A percentile compares a stretch with the other conserved stretches of the same genome.
Evolutionary conservation across 2,888 invertebrate genomes (phyloP).

Genomic region (Diabrotica balteata): DNA sequence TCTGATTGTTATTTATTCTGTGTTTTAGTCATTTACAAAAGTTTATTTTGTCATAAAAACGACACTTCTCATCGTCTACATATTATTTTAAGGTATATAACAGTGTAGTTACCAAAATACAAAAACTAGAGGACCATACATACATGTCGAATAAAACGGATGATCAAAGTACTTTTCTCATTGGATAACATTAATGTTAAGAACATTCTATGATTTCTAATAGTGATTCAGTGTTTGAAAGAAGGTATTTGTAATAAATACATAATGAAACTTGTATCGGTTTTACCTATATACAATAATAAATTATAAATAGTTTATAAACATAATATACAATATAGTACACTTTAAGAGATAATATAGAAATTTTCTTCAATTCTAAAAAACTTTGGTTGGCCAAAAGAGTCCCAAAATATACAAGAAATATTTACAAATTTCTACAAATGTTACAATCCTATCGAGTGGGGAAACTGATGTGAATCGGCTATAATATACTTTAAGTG

Average conservation of each 20-base stretch:
- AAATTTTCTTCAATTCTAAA: slow-evolving; percentile 46
- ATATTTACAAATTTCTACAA: slow-evolving; percentile 38
- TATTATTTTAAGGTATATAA: too few species aligned
- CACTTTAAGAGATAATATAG: slow-evolving; percentile 41
- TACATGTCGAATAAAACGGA: too few species aligned
- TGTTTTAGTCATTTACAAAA: too few species aligned
- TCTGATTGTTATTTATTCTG: too few species aligned
- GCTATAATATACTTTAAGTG: slow-evolving; percentile 7
- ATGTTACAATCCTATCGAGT: background rate
- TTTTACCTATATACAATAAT: slow-evolving; percentile 48
- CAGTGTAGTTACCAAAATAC: too few species aligned
- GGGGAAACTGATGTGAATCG: background rate
- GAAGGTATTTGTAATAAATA: slow-evolving; percentile 43
- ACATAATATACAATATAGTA: slow-evolving; percentile 47
- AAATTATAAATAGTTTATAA: slow-evolving; percentile 48
- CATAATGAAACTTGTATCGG: slow-evolving; percentile 10
- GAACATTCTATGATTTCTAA: too few species aligned
- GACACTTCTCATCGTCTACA: too few species aligned
- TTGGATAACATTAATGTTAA: too few species aligned
- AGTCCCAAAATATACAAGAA: slow-evolving; percentile 43
- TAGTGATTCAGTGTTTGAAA: slow-evolving; percentile 44
- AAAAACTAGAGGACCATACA: too few species aligned
- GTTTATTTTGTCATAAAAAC: too few species aligned
- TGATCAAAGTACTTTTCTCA: too few species aligned
- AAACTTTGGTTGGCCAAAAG: slow-evolving; percentile 55